Evolutionary conservation across 1,140 invertebrate genomes (phyloP), one percentile per base, ranked within the genome.

Genomic region (Cepaea nemoralis): DNA sequence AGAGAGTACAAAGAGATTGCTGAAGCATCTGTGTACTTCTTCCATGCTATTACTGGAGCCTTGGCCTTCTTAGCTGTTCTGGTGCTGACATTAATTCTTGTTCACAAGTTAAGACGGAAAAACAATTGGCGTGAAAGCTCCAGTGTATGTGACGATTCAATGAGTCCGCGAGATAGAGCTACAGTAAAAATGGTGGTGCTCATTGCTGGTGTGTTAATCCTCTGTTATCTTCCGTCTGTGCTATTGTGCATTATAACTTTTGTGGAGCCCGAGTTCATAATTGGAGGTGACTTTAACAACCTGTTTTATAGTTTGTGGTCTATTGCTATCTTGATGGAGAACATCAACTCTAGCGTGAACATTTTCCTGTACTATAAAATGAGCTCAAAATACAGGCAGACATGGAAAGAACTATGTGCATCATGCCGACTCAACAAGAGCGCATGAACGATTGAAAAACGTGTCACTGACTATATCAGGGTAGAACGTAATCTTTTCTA

Each of bases 281-380:
- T 74, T 33, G 71, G 31, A 2, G 71, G 71, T 12, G 2, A 24
- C 2, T 45, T 45, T 40, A 10, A 42, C 12, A 74, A 74, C 31
- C 16, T 42, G 10, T 74, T 14, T 31, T 48, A 42, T 22, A 48
- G 12, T 31, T 12, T 48, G 14, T 74, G 71, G 71, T 10, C 39
- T 5, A 16, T 74, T 74, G 39, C 27, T 3, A 8, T 45, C 5
- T 19, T 74, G 37, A 10, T 74, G 2, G 71, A 74, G 27, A 40
- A 31, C 14, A 42, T 48, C 16, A 74, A 74, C 27, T 74, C 37
- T 31, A n/a, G n/a, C n/a, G n/a, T n/a, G n/a, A n/a, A n/a, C n/a
- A n/a, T n/a, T n/a, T n/a, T n/a, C n/a, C n/a, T 74, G 39, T 74
- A 74, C 27, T 31, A 33, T 40, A 70, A 70, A 40, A 70, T 70